A percentile compares a stretch with the other conserved stretches of the same genome.
Evolutionary conservation across 2,888 invertebrate species (phyloP).

Genomic region (Caenorhabditis imperialis): DNA sequence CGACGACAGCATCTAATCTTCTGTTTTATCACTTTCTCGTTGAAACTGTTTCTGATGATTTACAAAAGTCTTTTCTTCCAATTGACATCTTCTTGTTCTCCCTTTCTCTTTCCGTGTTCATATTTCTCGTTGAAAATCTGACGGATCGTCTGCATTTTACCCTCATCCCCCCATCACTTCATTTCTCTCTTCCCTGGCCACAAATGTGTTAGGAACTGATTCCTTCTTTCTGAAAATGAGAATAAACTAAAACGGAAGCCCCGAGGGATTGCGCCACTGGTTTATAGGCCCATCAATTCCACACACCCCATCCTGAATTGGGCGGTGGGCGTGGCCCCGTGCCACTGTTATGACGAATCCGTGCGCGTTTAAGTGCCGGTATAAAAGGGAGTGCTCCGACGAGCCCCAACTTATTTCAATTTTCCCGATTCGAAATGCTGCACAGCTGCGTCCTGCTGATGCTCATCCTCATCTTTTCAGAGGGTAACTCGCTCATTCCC

Average conservation of each 20-base stretch:
- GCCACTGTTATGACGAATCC: constrained; percentile 40
- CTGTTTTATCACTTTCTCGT: neutral
- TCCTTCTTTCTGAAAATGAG: too few species aligned
- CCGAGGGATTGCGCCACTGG: too few species aligned
- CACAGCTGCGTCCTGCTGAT: constrained; percentile 49
- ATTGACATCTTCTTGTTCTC: too few species aligned
- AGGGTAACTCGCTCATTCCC: constrained; percentile 18
- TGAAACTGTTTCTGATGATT: too few species aligned
- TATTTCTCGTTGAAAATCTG: too few species aligned
- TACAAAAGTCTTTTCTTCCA: too few species aligned
- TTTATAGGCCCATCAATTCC: constrained; percentile 40
- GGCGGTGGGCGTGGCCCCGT: constrained; percentile 17
- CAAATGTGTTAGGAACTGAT: too few species aligned
- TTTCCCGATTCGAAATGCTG: constrained; percentile 32
- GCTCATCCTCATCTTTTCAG: constrained; percentile 45
- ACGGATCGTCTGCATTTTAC: too few species aligned
- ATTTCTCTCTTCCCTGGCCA: too few species aligned
- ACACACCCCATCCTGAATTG: constrained; percentile 15
- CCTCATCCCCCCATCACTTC: too few species aligned
- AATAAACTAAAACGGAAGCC: too few species aligned
- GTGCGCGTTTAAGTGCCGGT: constrained; percentile 2
- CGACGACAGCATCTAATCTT: constrained; percentile 19
- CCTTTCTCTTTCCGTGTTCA: too few species aligned
- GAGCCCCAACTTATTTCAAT: constrained; percentile 39
- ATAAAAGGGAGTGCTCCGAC: constrained; percentile 36